Evolutionary conservation across 2,797 vertebrate species (phyloP).

Genomic region (Tangara arthus): DNA sequence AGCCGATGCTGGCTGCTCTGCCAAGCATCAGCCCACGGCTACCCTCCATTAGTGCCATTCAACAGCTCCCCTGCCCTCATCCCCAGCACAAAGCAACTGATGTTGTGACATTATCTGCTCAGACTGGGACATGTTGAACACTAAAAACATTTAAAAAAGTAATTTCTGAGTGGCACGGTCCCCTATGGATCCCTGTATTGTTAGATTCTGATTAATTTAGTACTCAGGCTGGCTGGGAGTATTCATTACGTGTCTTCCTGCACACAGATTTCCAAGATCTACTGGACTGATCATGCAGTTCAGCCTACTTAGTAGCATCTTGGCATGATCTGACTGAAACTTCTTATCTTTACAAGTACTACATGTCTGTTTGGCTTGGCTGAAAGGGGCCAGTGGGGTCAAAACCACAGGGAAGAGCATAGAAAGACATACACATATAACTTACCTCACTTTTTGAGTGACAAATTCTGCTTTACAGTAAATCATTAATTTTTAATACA

Average conservation of each 20-base stretch:
- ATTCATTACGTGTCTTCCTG: not conserved
- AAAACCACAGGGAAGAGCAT: not conserved
- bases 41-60: not conserved
- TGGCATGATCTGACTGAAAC: not conserved
- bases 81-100: accelerated
- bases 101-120: not conserved
- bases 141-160: not conserved
- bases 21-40: not conserved
- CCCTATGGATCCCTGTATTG: not conserved
- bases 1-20: not conserved
- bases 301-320: not conserved
- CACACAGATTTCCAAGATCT: not conserved
- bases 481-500: not conserved
- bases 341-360: not conserved
- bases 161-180: not conserved
- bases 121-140: not conserved
- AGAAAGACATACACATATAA: not conserved
- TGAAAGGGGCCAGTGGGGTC: not conserved
- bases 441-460: not conserved
- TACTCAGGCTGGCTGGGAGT: not conserved
- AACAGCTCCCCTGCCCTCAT: not conserved
- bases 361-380: not conserved
- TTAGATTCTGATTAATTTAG: not conserved
- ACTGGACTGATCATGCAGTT: not conserved
- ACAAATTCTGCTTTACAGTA: not conserved